Conservation (phyloP, 2,113 vertebrate genomes). For the Psilopogon haemacephalus region DNA sequence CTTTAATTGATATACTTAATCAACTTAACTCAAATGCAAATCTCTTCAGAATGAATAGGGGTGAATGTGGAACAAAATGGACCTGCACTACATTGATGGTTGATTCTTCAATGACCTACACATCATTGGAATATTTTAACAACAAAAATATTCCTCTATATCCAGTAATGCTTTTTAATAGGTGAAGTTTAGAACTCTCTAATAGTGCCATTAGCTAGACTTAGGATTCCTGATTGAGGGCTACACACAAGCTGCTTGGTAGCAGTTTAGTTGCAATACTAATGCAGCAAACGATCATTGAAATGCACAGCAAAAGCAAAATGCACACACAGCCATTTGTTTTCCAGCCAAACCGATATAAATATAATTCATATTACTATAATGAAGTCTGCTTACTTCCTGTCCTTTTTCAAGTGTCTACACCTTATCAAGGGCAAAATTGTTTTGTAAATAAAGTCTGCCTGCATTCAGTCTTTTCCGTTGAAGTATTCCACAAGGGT, state of each 20-base stretch:
- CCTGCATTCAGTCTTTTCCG: not conserved
- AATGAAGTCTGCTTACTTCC: slow-evolving; percentile 34
- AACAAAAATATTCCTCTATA: slow-evolving; percentile 8
- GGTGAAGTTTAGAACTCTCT: slow-evolving; percentile 6
- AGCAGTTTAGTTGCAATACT: not conserved
- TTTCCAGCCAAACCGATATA: slow-evolving; percentile 53
- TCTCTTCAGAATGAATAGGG: not conserved
- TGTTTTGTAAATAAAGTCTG: slow-evolving; percentile 37
- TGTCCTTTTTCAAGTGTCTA: slow-evolving; percentile 27
- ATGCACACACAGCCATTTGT: slow-evolving; percentile 35
- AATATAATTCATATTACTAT: slow-evolving; percentile 42
- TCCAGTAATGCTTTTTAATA: slow-evolving; percentile 25
- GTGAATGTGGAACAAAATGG: not conserved
- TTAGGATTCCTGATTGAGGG: slow-evolving; percentile 20
- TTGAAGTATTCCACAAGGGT: not conserved
- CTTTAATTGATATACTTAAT: not conserved
- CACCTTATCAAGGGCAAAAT: slow-evolving; percentile 60
- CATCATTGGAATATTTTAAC: not conserved
- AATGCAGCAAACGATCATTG: slow-evolving; percentile 6
- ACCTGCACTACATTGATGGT: not conserved
- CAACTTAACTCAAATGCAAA: not conserved
- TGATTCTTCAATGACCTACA: not conserved
- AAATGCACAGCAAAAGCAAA: slow-evolving; percentile 7
- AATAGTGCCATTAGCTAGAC: slow-evolving; percentile 46
- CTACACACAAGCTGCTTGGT: not conserved